Base-by-base conservation (phyloP, 2,797 vertebrate species). In the Eulemur rubriventer region DNA sequence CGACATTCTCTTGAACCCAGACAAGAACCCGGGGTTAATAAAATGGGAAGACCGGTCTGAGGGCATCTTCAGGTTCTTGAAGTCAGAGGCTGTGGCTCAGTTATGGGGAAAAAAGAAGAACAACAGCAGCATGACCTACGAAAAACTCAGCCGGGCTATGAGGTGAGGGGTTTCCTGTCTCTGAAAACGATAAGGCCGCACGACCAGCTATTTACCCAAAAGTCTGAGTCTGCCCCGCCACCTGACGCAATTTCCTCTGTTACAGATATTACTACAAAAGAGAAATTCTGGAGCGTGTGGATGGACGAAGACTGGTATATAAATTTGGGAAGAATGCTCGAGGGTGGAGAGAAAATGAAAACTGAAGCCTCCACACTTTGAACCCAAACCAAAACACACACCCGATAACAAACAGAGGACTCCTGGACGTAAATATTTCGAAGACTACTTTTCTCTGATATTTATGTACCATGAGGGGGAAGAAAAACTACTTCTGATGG, bases 51-150 rank as follows among this genome's bases (percentile, higher is more conserved):
- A 99, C 96, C 99, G 99, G 33, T 99, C 99, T 2, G 99, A 99
- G 97, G 99, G 99, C 0, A 98, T 99, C 79, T 99, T 99, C 97
- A 99, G 99, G 94, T 99, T 99, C 98, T 98, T 99, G 50, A 99
- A 99, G 98, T 99, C 99, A 0, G 99, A 99, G 96, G 99, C 99
- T 0, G 99, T 99, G 98, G 99, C 99, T 84, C 99, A 99, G 97
- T 98, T 99, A 7, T 99, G 99, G 99, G 99, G 99, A 33, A 99
- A 99, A 98, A 99, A 99, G 98, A 99, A 99, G 92, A 99, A 99
- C 98, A 99, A 99, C 98, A 99, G 99, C 98, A 99, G 99, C 98
- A 99, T 99, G 99, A 99, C 99, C 22, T 99, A 99, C 0, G 99
- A 99, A 98, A 99, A 99, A 96, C 99, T 99, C 95, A 99, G 99